Evolutionary conservation across 2,113 vertebrate genomes (phyloP).

Genomic region (Chinchilla lanigera): DNA sequence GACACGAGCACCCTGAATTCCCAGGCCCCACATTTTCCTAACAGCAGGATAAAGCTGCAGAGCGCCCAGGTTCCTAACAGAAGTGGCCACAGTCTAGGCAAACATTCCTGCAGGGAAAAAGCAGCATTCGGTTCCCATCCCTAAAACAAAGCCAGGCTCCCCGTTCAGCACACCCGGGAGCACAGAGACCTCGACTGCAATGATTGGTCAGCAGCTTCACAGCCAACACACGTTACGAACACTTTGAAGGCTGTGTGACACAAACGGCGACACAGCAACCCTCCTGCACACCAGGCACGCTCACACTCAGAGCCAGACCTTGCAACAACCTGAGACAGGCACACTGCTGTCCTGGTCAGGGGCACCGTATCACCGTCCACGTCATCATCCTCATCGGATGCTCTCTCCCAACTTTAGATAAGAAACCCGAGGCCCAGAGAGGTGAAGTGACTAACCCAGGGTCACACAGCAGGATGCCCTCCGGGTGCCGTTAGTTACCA

Average conservation of each 20-base stretch:
- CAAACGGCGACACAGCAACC: accelerated
- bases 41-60: background rate
- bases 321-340: background rate
- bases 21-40: background rate
- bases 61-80: background rate
- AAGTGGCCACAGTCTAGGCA: background rate
- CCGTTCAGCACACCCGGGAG: background rate
- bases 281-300: accelerated
- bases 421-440: background rate
- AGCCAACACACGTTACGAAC: background rate
- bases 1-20: background rate
- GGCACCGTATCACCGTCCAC: accelerated
- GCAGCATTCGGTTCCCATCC: accelerated
- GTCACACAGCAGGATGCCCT: background rate
- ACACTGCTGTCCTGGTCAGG: background rate
- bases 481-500: accelerated
- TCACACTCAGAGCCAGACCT: background rate
- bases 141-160: background rate
- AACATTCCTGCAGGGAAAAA: background rate
- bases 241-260: accelerated
- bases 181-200: background rate
- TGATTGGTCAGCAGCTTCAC: background rate
- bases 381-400: background rate
- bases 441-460: background rate
- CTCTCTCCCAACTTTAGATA: background rate